Conservation (phyloP, 2,888 invertebrate species). For the Dastarcus helophoroides region DNA sequence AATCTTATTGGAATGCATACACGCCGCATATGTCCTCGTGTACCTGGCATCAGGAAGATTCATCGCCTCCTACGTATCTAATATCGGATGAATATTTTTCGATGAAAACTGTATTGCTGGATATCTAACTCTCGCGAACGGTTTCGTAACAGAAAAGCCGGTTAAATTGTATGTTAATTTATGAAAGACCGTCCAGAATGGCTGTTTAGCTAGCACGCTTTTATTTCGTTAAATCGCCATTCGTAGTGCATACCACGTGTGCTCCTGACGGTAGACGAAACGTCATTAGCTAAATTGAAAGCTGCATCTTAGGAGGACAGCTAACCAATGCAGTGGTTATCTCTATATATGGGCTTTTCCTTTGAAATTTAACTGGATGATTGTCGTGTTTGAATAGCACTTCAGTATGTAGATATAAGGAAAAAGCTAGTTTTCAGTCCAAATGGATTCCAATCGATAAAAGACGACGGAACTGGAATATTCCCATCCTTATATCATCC, state of each 20-base stretch:
- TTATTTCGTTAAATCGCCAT: slow-evolving; percentile 33
- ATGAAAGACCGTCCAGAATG: too few species aligned
- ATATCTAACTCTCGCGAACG: too few species aligned
- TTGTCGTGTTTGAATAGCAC: slow-evolving; percentile 36
- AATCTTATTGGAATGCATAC: slow-evolving; percentile 38
- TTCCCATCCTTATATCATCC: slow-evolving; percentile 15
- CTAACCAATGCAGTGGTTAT: slow-evolving; percentile 19
- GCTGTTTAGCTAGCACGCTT: slow-evolving; percentile 21
- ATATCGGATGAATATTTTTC: too few species aligned
- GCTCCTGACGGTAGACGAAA: slow-evolving; percentile 39
- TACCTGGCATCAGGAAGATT: too few species aligned
- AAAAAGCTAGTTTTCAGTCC: slow-evolving; percentile 33
- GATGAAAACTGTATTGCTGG: too few species aligned
- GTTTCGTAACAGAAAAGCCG: too few species aligned
- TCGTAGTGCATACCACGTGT: slow-evolving; percentile 34
- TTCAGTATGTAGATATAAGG: slow-evolving; percentile 37
- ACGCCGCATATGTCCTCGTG: slow-evolving; percentile 25
- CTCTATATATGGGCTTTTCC: slow-evolving; percentile 18
- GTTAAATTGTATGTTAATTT: too few species aligned
- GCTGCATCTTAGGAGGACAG: slow-evolving; percentile 37
- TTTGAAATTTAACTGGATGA: slow-evolving; percentile 21
- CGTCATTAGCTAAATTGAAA: slow-evolving; percentile 41
- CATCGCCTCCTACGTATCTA: too few species aligned
- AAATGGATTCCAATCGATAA: slow-evolving; percentile 36
- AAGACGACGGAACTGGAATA: slow-evolving; percentile 31